Percentiles rank a stretch among this genome's conserved stretches.
Conservation (phyloP, 1,140 invertebrate genomes). For the Lithobius niger region DNA sequence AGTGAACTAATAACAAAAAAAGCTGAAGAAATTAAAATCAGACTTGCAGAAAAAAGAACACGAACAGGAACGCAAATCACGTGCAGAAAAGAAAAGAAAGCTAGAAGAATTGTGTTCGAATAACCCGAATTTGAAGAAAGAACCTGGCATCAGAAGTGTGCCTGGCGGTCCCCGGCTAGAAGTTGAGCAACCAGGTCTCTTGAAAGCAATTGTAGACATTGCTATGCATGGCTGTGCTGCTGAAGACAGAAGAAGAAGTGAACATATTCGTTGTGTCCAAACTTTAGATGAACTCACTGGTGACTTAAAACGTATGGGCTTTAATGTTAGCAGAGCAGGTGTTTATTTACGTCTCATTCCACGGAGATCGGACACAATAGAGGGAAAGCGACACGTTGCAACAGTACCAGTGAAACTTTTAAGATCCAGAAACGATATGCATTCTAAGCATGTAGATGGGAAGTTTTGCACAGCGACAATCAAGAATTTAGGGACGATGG, state of each 20-base stretch:
- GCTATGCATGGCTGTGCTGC: conserved; percentile 14
- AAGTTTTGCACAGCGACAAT: conserved; percentile 21
- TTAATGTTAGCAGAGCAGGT: neutral
- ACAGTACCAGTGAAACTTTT: conserved; percentile 24
- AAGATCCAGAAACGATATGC: conserved; percentile 18
- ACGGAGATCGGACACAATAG: conserved; percentile 10
- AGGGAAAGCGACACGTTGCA: no score
- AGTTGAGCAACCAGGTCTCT: conserved; percentile 17
- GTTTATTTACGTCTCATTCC: conserved; percentile 22
- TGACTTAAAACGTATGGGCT: neutral
- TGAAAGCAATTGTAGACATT: conserved; percentile 21
- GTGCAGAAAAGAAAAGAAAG: no score
- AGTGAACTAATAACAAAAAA: no score
- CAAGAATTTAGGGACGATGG: conserved; percentile 18
- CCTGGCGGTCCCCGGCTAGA: conserved; percentile 17
- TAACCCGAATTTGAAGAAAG: no score
- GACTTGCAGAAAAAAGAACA: no score
- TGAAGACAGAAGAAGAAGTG: conserved; percentile 6
- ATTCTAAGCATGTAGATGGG: conserved; percentile 21
- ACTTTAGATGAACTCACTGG: neutral
- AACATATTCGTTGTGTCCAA: neutral
- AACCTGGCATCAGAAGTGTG: no score
- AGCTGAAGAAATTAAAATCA: no score
- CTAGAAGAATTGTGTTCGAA: no score
- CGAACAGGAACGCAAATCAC: no score